Evolutionary conservation across 2,797 vertebrate species (phyloP).

Genomic region (Pangasius mekongensis): DNA sequence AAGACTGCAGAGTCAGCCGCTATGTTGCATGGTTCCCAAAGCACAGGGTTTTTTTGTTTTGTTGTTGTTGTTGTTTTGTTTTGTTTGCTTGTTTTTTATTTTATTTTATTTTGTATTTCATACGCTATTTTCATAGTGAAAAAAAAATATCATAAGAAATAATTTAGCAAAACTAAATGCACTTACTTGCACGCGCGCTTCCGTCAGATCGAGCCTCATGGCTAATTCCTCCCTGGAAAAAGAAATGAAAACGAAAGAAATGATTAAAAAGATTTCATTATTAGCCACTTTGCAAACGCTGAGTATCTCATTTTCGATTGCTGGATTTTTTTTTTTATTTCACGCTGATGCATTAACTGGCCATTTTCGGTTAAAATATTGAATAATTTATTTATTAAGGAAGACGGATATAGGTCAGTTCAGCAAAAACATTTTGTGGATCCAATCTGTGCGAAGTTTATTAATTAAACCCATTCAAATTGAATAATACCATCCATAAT

Average conservation of each 20-base stretch:
- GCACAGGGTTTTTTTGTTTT: not conserved
- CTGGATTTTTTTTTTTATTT: not conserved
- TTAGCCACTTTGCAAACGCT: not conserved
- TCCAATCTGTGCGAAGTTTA: not conserved
- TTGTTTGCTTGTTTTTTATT: not conserved
- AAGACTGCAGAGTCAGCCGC: not conserved
- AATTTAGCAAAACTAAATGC: not conserved
- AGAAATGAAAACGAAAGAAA: not conserved
- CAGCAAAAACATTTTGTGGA: not conserved
- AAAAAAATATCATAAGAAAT: not conserved
- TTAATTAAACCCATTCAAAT: not conserved
- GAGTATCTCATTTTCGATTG: not conserved
- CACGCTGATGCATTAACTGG: not conserved
- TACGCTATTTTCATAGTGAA: not conserved
- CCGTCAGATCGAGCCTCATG: conserved; percentile 85
- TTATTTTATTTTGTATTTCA: not conserved
- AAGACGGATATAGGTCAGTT: not conserved
- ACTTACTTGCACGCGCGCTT: conserved; percentile 87
- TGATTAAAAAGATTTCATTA: not conserved
- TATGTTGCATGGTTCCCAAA: not conserved
- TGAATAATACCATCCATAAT: not conserved
- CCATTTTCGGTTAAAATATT: not conserved
- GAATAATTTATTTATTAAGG: not conserved
- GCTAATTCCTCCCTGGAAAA: conserved; percentile 82
- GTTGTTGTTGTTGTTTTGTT: not conserved